Percentiles rank a stretch among this genome's conserved stretches.
Conservation (phyloP, 92 coral and sea anemone genomes). For the Zoanthus solanderi region DNA sequence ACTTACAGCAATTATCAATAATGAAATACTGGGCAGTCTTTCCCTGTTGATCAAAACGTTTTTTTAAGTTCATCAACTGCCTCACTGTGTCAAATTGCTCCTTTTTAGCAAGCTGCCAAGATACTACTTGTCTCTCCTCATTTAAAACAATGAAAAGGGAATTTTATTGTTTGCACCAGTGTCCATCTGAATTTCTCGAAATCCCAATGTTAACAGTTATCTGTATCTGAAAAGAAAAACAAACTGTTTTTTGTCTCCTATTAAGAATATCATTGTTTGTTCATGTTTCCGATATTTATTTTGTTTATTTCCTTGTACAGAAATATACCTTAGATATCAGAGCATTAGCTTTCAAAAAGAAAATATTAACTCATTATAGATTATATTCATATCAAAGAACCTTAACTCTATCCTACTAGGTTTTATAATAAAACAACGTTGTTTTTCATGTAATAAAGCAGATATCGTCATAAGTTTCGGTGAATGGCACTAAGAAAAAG, state of each 20-base stretch:
- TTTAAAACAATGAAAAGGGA: conserved; percentile 54
- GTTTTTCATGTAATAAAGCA: background rate
- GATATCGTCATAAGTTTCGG: background rate
- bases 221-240: background rate
- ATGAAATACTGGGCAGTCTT: background rate
- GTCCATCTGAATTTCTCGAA: conserved; percentile 8
- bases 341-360: too few relatives aligned
- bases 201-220: background rate
- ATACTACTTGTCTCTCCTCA: conserved; percentile 36
- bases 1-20: conserved; percentile 30
- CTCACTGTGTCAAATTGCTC: conserved; percentile 59
- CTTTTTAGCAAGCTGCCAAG: conserved; percentile 50
- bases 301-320: too few relatives aligned
- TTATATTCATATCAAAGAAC: too few relatives aligned
- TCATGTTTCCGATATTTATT: too few relatives aligned
- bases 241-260: too few relatives aligned
- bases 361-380: too few relatives aligned
- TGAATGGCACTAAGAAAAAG: too few relatives aligned
- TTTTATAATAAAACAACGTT: background rate
- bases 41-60: conserved; percentile 6
- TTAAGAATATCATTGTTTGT: too few relatives aligned
- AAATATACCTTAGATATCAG: too few relatives aligned
- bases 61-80: conserved; percentile 26
- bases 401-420: background rate
- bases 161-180: conserved; percentile 20